Evolutionary conservation across 1,140 invertebrate genomes (phyloP).

Genomic region (Cydia pomonella): DNA sequence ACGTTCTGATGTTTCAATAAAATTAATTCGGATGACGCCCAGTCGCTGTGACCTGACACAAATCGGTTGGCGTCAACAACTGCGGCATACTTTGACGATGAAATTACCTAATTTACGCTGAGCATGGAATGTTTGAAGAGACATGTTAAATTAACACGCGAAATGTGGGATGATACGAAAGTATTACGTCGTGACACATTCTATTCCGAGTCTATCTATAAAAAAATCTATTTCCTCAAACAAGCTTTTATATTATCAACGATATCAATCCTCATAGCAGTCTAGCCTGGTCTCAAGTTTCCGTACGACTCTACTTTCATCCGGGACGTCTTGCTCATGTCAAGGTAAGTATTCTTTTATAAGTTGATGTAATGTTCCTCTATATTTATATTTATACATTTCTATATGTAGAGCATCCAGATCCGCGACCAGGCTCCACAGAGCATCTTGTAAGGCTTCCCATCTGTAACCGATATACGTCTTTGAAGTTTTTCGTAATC

Average conservation of each 20-base stretch:
- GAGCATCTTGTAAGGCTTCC: not conserved
- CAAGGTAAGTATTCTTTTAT: too few species aligned
- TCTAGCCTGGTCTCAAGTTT: too few species aligned
- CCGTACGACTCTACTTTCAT: too few species aligned
- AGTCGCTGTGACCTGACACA: conserved; percentile 64
- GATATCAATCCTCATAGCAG: too few species aligned
- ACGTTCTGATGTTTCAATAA: conserved; percentile 61
- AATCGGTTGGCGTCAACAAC: conserved; percentile 60
- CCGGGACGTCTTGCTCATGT: too few species aligned
- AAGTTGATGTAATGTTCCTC: too few species aligned
- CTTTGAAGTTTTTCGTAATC: not conserved
- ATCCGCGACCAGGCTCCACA: not conserved
- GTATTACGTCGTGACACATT: not conserved
- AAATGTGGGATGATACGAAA: conserved; percentile 5
- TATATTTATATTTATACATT: too few species aligned
- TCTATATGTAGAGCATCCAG: not conserved
- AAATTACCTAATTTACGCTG: conserved; percentile 59
- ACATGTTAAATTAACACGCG: conserved; percentile 15
- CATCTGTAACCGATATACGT: not conserved
- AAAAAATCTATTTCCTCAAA: not conserved
- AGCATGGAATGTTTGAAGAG: conserved; percentile 15
- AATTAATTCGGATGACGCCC: conserved; percentile 65
- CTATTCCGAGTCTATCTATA: not conserved
- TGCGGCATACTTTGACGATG: conserved; percentile 62
- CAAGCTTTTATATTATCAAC: not conserved